Conservation (phyloP, 2,113 vertebrate genomes). For the Ibidorhyncha struthersii region DNA sequence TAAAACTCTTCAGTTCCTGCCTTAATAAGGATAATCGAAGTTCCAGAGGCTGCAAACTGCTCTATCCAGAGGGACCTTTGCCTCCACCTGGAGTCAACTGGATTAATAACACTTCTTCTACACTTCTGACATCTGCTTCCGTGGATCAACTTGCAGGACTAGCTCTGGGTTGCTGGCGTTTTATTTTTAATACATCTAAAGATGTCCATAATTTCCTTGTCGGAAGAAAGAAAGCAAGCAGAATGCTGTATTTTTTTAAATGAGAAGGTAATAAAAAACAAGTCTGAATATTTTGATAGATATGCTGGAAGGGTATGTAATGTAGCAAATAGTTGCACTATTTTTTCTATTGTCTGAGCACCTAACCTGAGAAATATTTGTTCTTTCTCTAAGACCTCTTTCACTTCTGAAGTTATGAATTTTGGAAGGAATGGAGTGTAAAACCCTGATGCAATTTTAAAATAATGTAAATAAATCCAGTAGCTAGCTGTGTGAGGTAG, state of each 20-base stretch:
- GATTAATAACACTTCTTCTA: background rate
- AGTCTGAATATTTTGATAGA: slow-evolving; percentile 53
- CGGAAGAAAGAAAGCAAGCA: background rate
- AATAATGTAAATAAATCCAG: slow-evolving; percentile 26
- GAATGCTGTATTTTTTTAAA: slow-evolving; percentile 55
- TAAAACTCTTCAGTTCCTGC: background rate
- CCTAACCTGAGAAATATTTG: background rate
- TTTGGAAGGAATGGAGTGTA: background rate
- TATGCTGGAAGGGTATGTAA: background rate
- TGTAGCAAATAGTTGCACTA: slow-evolving; percentile 34
- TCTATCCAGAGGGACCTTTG: background rate
- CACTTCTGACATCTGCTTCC: background rate
- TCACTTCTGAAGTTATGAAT: background rate
- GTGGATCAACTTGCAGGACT: background rate
- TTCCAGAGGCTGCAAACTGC: background rate
- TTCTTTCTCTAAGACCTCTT: background rate
- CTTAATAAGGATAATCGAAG: background rate
- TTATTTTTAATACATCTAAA: slow-evolving; percentile 19
- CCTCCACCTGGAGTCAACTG: slow-evolving; percentile 20
- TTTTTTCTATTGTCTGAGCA: slow-evolving; percentile 18
- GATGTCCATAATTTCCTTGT: background rate
- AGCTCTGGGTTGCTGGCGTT: background rate
- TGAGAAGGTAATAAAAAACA: background rate
- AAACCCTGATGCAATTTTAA: background rate
- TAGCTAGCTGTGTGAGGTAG: background rate